A percentile compares a stretch with the other conserved stretches of the same genome.
These are phyloP conservation scores for Heliothis peltigera DNA, from an alignment of 2,888 invertebrate species.

Conservation along the genomic window DNA sequence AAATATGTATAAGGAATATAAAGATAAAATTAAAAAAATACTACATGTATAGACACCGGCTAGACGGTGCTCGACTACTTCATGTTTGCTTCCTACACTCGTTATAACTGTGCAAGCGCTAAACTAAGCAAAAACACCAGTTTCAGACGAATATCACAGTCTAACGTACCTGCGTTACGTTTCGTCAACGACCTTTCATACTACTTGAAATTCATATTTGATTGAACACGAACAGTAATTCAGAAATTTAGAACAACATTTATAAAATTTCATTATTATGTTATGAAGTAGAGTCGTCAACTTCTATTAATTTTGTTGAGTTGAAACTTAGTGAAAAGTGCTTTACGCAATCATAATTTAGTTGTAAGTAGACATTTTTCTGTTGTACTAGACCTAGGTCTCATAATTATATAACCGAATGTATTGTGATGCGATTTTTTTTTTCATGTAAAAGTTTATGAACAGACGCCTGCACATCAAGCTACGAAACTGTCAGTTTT, in stretches of 20 bases:
- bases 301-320: no score
- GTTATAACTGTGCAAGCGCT: slow-evolving; percentile 48
- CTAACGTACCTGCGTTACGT: not conserved
- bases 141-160: slow-evolving; percentile 19
- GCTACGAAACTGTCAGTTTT: no score
- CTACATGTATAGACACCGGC: slow-evolving; percentile 6
- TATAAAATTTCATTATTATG: not conserved
- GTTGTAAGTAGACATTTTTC: slow-evolving; percentile 3
- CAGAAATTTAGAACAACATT: not conserved
- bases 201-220: not conserved
- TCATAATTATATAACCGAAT: slow-evolving; percentile 14
- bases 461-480: no score
- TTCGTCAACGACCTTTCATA: not conserved
- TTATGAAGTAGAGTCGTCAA: no score
- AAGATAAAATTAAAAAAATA: slow-evolving; percentile 3
- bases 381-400: not conserved
- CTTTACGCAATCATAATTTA: not conserved
- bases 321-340: no score
- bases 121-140: slow-evolving; percentile 28
- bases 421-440: no score
- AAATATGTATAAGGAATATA: not conserved
- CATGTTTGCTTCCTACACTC: slow-evolving; percentile 41
- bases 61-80: slow-evolving; percentile 6
- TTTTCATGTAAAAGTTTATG: no score
- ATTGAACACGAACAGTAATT: no score